These are phyloP conservation scores for Rhinolophus sinicus DNA, from an alignment of 2,113 vertebrate genomes.

Conservation along the genomic window DNA sequence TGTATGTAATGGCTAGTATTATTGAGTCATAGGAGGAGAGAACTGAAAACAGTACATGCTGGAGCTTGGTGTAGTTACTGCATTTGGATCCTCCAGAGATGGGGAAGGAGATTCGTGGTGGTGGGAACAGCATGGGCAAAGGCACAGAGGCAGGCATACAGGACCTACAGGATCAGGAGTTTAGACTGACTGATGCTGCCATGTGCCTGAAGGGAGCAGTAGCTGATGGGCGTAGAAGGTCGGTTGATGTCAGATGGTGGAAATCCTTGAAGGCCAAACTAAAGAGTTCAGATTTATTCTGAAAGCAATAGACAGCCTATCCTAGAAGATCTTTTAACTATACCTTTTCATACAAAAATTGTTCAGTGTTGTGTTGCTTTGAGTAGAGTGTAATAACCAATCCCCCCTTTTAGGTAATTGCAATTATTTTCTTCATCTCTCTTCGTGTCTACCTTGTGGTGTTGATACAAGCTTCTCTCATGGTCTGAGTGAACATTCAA, in stretches of 20 bases:
- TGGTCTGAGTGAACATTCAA: conserved; percentile 21
- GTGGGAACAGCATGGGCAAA: not conserved
- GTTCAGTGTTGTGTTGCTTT: not conserved
- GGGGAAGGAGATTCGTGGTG: not conserved
- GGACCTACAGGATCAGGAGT: not conserved
- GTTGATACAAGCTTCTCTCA: not conserved
- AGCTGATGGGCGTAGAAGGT: not conserved
- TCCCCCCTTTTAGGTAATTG: not conserved
- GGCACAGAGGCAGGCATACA: not conserved
- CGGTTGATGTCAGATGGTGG: not conserved
- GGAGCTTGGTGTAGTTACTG: not conserved
- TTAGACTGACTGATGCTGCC: not conserved
- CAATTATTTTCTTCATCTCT: not conserved
- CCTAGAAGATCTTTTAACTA: not conserved
- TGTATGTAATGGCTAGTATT: not conserved
- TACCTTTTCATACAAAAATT: not conserved
- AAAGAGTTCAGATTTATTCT: not conserved
- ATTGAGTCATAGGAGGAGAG: not conserved
- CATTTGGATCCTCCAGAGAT: not conserved
- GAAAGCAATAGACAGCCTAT: not conserved
- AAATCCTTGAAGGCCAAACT: not conserved
- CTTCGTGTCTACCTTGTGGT: not conserved
- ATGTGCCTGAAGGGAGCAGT: not conserved
- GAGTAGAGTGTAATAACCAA: not conserved
- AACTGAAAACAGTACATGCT: not conserved